Conservation (phyloP, 1,140 invertebrate genomes). For the Steinernema feltiae region DNA sequence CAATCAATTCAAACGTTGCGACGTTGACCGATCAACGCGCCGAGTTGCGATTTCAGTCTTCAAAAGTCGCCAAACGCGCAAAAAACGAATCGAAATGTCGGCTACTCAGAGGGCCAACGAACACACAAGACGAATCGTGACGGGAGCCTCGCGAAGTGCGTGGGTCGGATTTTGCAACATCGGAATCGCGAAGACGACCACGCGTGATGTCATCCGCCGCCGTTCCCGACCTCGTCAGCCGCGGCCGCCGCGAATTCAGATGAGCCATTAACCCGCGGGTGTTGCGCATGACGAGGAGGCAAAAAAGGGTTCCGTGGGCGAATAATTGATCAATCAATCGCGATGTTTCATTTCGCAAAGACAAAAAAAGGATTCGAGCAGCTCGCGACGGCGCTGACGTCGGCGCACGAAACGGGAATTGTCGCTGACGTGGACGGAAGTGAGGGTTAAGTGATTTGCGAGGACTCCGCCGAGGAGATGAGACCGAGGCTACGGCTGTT, state of each 20-base stretch:
- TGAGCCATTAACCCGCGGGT: background rate
- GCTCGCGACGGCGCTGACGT: background rate
- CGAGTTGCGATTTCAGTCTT: too few relatives aligned
- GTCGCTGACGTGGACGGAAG: background rate
- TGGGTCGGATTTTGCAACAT: background rate
- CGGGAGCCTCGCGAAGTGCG: too few relatives aligned
- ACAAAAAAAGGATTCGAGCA: background rate
- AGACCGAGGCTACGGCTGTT: too few relatives aligned
- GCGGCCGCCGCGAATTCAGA: background rate
- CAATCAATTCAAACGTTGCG: too few relatives aligned
- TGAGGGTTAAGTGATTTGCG: background rate
- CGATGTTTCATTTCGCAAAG: background rate
- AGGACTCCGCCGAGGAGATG: too few relatives aligned
- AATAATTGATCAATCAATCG: background rate
- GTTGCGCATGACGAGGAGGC: background rate
- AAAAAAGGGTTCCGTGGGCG: background rate
- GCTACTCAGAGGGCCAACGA: too few relatives aligned
- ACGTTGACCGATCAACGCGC: too few relatives aligned
- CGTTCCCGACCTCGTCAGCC: background rate
- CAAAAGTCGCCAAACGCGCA: too few relatives aligned
- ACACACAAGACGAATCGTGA: too few relatives aligned
- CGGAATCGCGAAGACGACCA: too few relatives aligned
- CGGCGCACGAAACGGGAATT: background rate
- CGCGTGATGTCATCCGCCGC: background rate
- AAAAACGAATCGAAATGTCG: too few relatives aligned